These are phyloP conservation scores for Sebastes iracundus DNA, from an alignment of 2,797 vertebrate species.

Conservation along the genomic window DNA sequence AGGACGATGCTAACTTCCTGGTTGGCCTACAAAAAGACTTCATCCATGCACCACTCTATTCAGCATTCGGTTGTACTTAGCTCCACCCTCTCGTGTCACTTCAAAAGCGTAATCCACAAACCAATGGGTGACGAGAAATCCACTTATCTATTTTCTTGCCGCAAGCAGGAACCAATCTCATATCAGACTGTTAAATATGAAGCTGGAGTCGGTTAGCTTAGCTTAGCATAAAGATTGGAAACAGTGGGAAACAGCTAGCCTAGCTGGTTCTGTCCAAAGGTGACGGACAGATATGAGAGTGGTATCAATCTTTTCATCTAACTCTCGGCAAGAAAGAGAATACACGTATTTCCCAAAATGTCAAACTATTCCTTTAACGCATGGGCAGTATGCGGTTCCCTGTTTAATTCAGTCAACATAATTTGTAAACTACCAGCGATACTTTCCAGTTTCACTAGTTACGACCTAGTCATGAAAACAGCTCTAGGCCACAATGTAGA, in stretches of 20 bases:
- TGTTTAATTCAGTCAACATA: background rate
- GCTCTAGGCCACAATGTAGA: conserved; percentile 24
- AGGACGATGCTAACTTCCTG: too few species aligned
- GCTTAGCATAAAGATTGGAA: background rate
- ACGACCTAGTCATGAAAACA: conserved; percentile 2
- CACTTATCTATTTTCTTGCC: too few species aligned
- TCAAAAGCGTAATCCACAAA: too few species aligned
- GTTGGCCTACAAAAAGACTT: background rate
- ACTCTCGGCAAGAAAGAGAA: background rate
- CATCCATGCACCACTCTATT: too few species aligned
- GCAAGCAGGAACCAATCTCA: too few species aligned
- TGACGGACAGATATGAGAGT: background rate
- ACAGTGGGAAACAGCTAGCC: background rate
- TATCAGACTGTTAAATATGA: background rate
- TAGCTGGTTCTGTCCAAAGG: background rate
- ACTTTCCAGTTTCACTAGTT: conserved; percentile 11
- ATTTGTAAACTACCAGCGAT: conserved; percentile 11
- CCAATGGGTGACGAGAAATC: too few species aligned
- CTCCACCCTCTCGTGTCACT: too few species aligned
- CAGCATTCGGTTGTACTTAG: too few species aligned
- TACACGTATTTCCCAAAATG: background rate
- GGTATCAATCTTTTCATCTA: background rate
- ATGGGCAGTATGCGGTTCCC: background rate
- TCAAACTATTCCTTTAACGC: background rate
- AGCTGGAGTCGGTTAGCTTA: background rate